Evolutionary conservation across 2,888 invertebrate species (phyloP).

Genomic region (Chesias legatella): DNA sequence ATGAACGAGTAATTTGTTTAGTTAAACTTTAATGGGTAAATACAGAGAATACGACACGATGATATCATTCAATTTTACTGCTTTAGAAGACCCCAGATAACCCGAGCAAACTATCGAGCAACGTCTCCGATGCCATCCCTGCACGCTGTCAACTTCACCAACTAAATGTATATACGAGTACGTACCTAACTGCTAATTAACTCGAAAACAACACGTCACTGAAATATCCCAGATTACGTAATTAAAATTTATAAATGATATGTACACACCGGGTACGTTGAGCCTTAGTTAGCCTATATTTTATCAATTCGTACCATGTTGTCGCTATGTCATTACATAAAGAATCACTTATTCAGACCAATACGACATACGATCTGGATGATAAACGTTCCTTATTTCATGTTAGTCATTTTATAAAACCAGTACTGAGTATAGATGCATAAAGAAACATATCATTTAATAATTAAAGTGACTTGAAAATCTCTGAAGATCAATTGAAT

Average conservation of each 20-base stretch:
- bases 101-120: constrained; percentile 64
- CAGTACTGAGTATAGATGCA: constrained; percentile 9
- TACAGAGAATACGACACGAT: constrained; percentile 65
- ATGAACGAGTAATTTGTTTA: constrained; percentile 61
- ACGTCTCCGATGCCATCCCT: constrained; percentile 63
- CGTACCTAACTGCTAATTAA: neutral
- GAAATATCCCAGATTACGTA: too few species aligned
- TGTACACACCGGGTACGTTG: neutral
- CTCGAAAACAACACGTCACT: too few species aligned
- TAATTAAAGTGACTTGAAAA: constrained; percentile 49
- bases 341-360: constrained; percentile 12
- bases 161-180: neutral
- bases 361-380: constrained; percentile 4
- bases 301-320: neutral
- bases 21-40: constrained; percentile 70
- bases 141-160: constrained; percentile 42
- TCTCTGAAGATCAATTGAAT: constrained; percentile 67
- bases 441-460: constrained; percentile 22
- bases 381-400: constrained; percentile 15
- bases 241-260: too few species aligned
- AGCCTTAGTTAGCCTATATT: neutral
- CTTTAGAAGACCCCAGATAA: constrained; percentile 76
- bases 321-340: constrained; percentile 8
- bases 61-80: constrained; percentile 79
- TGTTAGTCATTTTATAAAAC: constrained; percentile 15